Evolutionary conservation across 2,888 invertebrate species (phyloP).

Genomic region (Trissolcus japonicus): DNA sequence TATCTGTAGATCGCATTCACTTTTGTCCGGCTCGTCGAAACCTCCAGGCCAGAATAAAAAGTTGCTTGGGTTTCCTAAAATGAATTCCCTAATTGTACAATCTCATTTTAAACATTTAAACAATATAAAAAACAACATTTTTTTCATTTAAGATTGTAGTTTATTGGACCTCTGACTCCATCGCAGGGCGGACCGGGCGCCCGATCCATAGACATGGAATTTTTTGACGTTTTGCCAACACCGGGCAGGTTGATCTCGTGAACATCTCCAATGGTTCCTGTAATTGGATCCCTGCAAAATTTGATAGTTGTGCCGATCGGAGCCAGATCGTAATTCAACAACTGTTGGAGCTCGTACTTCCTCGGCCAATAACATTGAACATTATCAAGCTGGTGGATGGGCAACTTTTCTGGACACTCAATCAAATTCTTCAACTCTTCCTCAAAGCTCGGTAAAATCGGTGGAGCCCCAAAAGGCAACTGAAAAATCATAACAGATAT

Average conservation of each 20-base stretch:
- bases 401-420: constrained; percentile 82
- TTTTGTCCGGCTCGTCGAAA: constrained; percentile 79
- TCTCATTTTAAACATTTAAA: not conserved
- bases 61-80: constrained; percentile 81
- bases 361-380: constrained; percentile 83
- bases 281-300: constrained; percentile 84
- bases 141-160: no score
- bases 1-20: constrained; percentile 50
- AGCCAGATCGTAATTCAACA: constrained; percentile 77
- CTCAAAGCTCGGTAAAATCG: constrained; percentile 82
- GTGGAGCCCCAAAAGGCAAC: constrained; percentile 78
- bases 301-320: constrained; percentile 78
- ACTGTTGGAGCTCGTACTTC: constrained; percentile 77
- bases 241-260: constrained; percentile 79
- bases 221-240: constrained; percentile 82
- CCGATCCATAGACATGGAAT: constrained; percentile 87
- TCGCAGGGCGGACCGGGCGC: constrained; percentile 85
- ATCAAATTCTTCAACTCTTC: constrained; percentile 83
- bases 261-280: constrained; percentile 85
- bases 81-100: no score
- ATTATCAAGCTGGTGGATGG: constrained; percentile 84
- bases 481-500: constrained; percentile 59
- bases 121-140: no score
- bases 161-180: constrained; percentile 81
- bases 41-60: constrained; percentile 94